Conservation (phyloP, 2,888 invertebrate genomes). For the Acronicta psi region DNA sequence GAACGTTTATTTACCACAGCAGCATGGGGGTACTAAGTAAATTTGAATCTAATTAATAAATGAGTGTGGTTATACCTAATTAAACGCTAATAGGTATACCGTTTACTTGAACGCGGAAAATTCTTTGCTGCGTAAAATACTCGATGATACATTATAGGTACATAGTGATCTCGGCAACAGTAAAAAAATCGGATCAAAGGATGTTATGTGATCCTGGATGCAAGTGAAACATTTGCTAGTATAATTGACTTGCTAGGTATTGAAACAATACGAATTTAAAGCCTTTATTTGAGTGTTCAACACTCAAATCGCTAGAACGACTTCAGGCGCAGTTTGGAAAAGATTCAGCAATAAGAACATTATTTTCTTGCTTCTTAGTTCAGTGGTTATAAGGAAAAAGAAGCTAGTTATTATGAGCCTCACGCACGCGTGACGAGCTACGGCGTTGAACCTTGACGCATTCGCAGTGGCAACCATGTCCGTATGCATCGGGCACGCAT, state of each 20-base stretch:
- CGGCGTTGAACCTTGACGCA: constrained; percentile 47
- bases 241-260: too few relatives aligned
- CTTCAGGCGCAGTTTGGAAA: constrained; percentile 19
- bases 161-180: constrained; percentile 6
- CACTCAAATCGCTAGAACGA: neutral
- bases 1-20: constrained; percentile 13
- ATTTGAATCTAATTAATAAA: constrained; percentile 25
- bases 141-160: too few relatives aligned
- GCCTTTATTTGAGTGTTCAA: neutral
- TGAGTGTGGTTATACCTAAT: constrained; percentile 23
- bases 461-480: constrained; percentile 43
- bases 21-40: constrained; percentile 16
- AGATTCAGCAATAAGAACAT: constrained; percentile 45
- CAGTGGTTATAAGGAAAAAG: constrained; percentile 51
- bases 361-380: constrained; percentile 50
- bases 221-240: too few relatives aligned
- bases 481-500: constrained; percentile 30
- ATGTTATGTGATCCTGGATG: neutral
- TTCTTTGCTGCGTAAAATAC: constrained; percentile 15
- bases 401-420: constrained; percentile 44
- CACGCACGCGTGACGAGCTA: constrained; percentile 47
- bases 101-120: constrained; percentile 40
- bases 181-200: neutral
- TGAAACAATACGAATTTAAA: too few relatives aligned
- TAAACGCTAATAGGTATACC: constrained; percentile 27